Evolutionary conservation across 2,797 vertebrate genomes (phyloP).

Genomic region (Trachops cirrhosus): DNA sequence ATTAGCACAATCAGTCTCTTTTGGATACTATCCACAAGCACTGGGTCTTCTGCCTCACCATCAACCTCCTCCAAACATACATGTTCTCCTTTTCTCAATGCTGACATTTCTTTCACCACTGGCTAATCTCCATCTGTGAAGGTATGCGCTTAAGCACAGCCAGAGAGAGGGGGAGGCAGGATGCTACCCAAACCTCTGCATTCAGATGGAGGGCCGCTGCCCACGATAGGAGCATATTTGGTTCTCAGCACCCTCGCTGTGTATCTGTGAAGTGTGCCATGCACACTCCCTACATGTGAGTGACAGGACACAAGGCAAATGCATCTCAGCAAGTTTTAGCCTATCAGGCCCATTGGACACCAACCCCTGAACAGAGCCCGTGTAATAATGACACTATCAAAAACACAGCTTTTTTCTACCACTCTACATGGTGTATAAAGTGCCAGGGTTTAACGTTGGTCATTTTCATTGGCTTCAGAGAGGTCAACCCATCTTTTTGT

Average conservation of each 20-base stretch:
- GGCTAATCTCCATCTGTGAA: neutral
- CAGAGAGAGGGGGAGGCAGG: neutral
- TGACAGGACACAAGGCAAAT: neutral
- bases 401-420: neutral
- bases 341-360: neutral
- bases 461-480: constrained; percentile 4
- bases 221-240: rapidly evolving
- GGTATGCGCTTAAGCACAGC: neutral
- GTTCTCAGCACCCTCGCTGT: neutral
- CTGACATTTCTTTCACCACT: neutral
- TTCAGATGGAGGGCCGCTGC: neutral
- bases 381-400: neutral
- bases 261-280: neutral
- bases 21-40: neutral
- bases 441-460: neutral
- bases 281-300: neutral
- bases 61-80: neutral
- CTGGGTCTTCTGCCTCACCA: neutral
- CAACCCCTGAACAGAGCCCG: neutral
- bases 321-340: neutral
- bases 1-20: neutral
- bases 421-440: neutral
- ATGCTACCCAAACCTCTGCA: neutral
- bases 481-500: neutral
- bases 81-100: neutral